Conservation (phyloP, 2,797 vertebrate species). For the Rhyacichthys aspro region DNA sequence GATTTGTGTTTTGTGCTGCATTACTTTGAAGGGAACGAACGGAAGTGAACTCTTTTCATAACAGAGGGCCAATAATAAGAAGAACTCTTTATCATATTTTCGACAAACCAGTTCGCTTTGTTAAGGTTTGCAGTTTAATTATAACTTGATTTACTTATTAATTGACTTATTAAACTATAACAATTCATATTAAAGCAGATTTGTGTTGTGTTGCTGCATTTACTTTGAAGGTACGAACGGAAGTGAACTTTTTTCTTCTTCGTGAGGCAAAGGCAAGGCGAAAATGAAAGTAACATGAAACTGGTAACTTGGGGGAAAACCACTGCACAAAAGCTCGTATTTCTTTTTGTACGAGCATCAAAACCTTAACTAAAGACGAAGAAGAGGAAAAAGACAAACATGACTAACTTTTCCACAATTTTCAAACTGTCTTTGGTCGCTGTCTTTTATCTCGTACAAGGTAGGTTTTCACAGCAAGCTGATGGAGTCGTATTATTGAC, state of each 20-base stretch:
- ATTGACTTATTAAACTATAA: no score
- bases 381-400: background rate
- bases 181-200: no score
- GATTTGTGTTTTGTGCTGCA: background rate
- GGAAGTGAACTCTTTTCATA: background rate
- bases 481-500: no score
- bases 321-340: background rate
- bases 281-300: conserved; percentile 62
- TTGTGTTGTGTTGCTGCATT: background rate
- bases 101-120: no score
- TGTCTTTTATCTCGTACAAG: conserved; percentile 33
- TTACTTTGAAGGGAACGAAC: background rate
- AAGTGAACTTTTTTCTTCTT: background rate
- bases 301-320: conserved; percentile 30
- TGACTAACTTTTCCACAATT: conserved; percentile 57
- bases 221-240: background rate
- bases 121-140: no score
- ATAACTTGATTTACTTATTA: no score
- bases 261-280: rapidly evolving
- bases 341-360: rapidly evolving
- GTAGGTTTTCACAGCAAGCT: conserved; percentile 28
- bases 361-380: rapidly evolving
- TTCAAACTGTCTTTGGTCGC: conserved; percentile 63
- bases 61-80: no score
- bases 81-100: no score